Percentiles rank a stretch among this genome's conserved stretches.
These are phyloP conservation scores for Poeciliopsis presidionis DNA, from an alignment of 2,797 vertebrate species.

Conservation along the genomic window DNA sequence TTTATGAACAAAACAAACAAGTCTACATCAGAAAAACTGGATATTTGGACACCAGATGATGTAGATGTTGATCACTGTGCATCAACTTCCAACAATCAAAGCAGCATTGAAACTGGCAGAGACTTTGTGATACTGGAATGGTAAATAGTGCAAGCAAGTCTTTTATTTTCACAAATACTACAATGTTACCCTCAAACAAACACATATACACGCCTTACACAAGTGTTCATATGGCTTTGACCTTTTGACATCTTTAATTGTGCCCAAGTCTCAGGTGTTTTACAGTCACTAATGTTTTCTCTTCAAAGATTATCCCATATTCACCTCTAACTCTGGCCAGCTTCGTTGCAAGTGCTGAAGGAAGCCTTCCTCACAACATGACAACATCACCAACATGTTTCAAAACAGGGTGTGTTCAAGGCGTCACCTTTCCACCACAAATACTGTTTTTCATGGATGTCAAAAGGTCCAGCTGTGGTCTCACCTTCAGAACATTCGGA, in stretches of 20 bases:
- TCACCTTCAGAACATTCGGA: neutral
- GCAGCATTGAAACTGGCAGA: slow-evolving; percentile 60
- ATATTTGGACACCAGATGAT: slow-evolving; percentile 79
- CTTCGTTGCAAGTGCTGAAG: neutral
- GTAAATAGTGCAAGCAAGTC: slow-evolving; percentile 73
- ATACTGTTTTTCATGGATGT: neutral
- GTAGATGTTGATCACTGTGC: slow-evolving; percentile 65
- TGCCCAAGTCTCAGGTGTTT: neutral
- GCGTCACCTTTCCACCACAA: neutral
- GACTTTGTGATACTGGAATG: slow-evolving; percentile 67
- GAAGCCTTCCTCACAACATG: neutral
- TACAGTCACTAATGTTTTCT: neutral
- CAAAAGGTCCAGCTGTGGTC: neutral
- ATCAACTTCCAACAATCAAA: slow-evolving; percentile 53
- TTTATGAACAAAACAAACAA: slow-evolving; percentile 76
- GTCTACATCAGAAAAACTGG: slow-evolving; percentile 78
- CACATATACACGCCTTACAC: slow-evolving; percentile 1
- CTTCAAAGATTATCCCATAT: neutral
- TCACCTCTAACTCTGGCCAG: neutral
- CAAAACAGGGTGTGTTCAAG: neutral
- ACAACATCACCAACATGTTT: neutral
- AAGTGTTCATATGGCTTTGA: neutral
- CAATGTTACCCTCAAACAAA: slow-evolving; percentile 27
- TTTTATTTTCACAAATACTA: slow-evolving; percentile 77
- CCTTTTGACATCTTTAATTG: neutral